These are phyloP conservation scores for Archips xylosteana DNA, from an alignment of 2,888 invertebrate genomes.

Conservation along the genomic window DNA sequence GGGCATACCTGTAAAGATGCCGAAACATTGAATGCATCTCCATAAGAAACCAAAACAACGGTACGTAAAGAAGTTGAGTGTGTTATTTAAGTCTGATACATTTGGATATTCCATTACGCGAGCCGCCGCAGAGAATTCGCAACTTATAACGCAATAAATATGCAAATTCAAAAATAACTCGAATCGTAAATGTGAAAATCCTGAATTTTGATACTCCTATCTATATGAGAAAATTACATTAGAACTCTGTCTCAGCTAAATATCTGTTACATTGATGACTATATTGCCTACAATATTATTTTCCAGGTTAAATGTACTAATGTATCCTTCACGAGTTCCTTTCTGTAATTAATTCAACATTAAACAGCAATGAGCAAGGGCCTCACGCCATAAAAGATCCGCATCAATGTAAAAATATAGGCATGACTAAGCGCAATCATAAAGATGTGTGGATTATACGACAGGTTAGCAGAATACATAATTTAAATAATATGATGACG, in stretches of 20 bases:
- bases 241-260: neutral
- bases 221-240: neutral
- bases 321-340: conserved; percentile 18
- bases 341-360: conserved; percentile 51
- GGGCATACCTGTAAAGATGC: conserved; percentile 21
- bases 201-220: conserved; percentile 5
- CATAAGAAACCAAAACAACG: conserved; percentile 1
- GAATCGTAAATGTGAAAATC: conserved; percentile 15
- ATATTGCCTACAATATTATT: neutral
- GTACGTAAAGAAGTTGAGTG: neutral
- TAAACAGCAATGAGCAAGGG: conserved; percentile 54
- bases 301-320: neutral
- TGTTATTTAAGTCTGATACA: conserved; percentile 16
- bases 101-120: conserved; percentile 14
- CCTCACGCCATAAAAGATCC: conserved; percentile 51
- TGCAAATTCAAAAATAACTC: conserved; percentile 19
- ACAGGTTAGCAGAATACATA: conserved; percentile 34
- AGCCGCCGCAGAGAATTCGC: neutral
- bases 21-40: conserved; percentile 10
- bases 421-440: conserved; percentile 49
- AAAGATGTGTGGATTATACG: conserved; percentile 41
- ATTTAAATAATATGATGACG: conserved; percentile 38
- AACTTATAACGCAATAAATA: conserved; percentile 26
- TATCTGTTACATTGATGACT: neutral
- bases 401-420: conserved; percentile 51